Evolutionary conservation across 1,140 invertebrate genomes (phyloP).

Genomic region (Megalopta genalis): DNA sequence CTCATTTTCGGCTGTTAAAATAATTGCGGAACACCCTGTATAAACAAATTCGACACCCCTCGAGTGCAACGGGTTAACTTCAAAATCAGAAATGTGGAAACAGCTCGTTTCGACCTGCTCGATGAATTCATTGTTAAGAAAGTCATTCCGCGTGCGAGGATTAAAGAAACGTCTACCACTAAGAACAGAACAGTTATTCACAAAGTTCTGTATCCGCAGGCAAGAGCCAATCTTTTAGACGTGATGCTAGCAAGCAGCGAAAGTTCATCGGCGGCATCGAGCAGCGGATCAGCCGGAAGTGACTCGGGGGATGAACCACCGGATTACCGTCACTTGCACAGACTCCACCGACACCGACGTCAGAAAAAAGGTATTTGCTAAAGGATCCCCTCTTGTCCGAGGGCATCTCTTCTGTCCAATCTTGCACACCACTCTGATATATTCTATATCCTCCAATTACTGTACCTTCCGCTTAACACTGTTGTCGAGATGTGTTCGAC

Average conservation of each 20-base stretch:
- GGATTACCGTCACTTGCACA: conserved; percentile 86
- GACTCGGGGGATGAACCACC: conserved; percentile 83
- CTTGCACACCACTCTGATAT: conserved; percentile 37
- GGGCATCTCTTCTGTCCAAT: conserved; percentile 14
- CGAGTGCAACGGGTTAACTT: no score
- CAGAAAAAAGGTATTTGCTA: conserved; percentile 86
- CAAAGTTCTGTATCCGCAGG: no score
- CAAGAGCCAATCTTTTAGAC: conserved; percentile 86
- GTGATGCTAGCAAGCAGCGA: conserved; percentile 88
- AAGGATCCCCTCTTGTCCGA: background rate
- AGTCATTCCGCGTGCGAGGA: no score
- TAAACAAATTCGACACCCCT: no score
- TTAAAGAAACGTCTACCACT: no score
- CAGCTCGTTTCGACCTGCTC: no score
- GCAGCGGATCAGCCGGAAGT: conserved; percentile 83
- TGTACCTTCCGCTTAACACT: conserved; percentile 24
- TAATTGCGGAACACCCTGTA: no score
- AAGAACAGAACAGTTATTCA: no score
- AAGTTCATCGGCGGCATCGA: conserved; percentile 84
- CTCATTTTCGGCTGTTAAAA: no score
- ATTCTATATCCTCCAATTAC: background rate
- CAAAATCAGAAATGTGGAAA: no score
- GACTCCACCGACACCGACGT: conserved; percentile 85
- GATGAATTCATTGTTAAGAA: no score
- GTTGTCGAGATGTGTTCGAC: background rate